Percentiles rank a stretch among this genome's conserved stretches.
Evolutionary conservation across 2,113 vertebrate species (phyloP).

Genomic region (Cyphomyrus plagiostoma): DNA sequence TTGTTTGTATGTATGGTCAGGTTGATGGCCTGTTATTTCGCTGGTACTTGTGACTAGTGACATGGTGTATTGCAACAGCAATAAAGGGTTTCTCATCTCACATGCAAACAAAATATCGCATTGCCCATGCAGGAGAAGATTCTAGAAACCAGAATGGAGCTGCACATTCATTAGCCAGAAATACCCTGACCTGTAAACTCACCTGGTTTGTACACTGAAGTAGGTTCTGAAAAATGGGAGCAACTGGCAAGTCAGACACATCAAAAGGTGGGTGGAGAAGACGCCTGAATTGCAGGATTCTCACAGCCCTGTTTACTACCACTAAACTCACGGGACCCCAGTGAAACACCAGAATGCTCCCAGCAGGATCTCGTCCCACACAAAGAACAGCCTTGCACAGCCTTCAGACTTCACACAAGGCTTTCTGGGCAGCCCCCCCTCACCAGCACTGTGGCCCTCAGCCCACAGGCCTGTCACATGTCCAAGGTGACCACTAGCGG

Average conservation of each 20-base stretch:
- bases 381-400: constrained; percentile 34
- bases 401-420: constrained; percentile 36
- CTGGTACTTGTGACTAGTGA: too few species aligned
- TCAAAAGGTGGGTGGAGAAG: background rate
- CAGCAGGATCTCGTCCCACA: constrained; percentile 27
- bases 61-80: too few species aligned
- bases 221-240: background rate
- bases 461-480: constrained; percentile 2
- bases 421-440: background rate
- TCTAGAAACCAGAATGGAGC: background rate
- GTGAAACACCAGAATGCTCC: constrained; percentile 30
- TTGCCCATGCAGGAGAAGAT: background rate
- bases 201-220: background rate
- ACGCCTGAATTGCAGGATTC: constrained; percentile 9
- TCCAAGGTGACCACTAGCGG: constrained; percentile 19
- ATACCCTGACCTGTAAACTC: background rate
- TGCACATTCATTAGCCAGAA: background rate
- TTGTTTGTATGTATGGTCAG: too few species aligned
- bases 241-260: background rate
- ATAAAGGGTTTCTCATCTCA: too few species aligned
- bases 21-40: too few species aligned
- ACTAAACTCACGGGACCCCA: constrained; percentile 28
- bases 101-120: background rate
- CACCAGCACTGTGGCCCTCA: constrained; percentile 6
- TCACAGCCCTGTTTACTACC: constrained; percentile 37